Conservation (phyloP, 2,888 invertebrate genomes). For the Vesta saturnalis region DNA sequence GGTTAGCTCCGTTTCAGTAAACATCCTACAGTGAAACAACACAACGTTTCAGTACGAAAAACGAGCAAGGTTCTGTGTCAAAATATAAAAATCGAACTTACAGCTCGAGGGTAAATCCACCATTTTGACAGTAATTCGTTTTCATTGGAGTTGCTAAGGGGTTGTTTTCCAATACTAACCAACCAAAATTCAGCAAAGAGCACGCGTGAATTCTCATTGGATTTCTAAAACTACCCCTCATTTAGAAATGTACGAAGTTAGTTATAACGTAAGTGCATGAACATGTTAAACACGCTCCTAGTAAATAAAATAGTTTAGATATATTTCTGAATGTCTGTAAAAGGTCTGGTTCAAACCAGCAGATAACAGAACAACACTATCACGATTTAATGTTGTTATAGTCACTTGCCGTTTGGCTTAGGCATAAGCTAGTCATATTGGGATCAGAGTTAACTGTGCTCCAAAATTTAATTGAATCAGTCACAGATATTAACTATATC, state of each 20-base stretch:
- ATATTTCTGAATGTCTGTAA: constrained; percentile 32
- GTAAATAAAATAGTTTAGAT: constrained; percentile 32
- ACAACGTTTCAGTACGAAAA: constrained; percentile 55
- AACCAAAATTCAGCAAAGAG: constrained; percentile 52
- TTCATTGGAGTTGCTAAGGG: constrained; percentile 63
- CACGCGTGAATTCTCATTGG: constrained; percentile 56
- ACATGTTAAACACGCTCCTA: constrained; percentile 24
- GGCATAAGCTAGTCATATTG: constrained; percentile 64
- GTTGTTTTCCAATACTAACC: constrained; percentile 57
- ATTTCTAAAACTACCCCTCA: constrained; percentile 47
- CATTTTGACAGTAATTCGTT: constrained; percentile 56
- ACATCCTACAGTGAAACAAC: constrained; percentile 44
- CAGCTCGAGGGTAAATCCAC: constrained; percentile 58
- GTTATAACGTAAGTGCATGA: constrained; percentile 59
- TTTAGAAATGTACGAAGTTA: constrained; percentile 50
- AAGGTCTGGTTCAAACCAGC: constrained; percentile 50
- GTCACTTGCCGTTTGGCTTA: constrained; percentile 64
- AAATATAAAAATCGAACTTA: constrained; percentile 63
- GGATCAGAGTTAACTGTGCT: constrained; percentile 61
- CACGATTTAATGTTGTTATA: constrained; percentile 65
- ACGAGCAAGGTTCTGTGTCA: constrained; percentile 58
- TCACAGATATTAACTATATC: constrained; percentile 65
- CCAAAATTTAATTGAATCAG: constrained; percentile 64
- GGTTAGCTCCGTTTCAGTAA: constrained; percentile 34
- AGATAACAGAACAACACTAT: constrained; percentile 64